phyloP scores from a whole-genome alignment of 1,140 invertebrate species.

The Sweltsa coloradensis region DNA sequence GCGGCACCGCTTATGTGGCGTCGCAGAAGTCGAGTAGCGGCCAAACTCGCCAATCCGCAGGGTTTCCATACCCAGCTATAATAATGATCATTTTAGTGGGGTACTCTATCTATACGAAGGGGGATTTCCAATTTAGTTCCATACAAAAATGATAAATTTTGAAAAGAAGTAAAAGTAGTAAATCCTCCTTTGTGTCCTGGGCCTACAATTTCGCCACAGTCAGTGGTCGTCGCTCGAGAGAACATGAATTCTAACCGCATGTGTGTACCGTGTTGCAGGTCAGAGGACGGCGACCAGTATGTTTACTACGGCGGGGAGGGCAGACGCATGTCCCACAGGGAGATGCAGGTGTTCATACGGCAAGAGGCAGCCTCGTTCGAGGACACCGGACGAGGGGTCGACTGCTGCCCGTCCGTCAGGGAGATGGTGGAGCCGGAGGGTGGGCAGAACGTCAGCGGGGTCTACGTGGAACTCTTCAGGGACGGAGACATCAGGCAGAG shows the following conservation, averaged over 20 bases:
- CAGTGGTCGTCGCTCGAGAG: too few relatives aligned
- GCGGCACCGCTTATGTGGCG: too few relatives aligned
- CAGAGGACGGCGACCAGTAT: neutral
- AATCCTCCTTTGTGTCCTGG: too few relatives aligned
- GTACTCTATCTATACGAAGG: too few relatives aligned
- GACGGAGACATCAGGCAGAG: conserved; percentile 45
- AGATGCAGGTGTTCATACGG: conserved; percentile 48
- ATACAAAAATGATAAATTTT: too few relatives aligned
- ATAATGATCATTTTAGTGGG: too few relatives aligned
- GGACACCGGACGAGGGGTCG: conserved; percentile 40
- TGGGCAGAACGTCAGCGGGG: conserved; percentile 55
- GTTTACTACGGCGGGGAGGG: conserved; percentile 10
- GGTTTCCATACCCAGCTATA: too few relatives aligned
- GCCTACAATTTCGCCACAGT: too few relatives aligned
- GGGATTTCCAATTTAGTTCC: too few relatives aligned
- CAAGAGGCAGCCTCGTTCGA: conserved; percentile 35
- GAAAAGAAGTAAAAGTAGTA: too few relatives aligned
- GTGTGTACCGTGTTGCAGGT: neutral
- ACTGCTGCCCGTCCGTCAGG: conserved; percentile 66
- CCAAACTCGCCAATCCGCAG: too few relatives aligned
- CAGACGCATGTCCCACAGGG: conserved; percentile 31
- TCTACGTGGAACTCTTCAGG: conserved; percentile 59
- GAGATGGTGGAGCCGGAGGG: conserved; percentile 66
- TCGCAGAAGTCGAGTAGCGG: too few relatives aligned
- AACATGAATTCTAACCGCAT: neutral